Base-by-base conservation (phyloP, 92 coral and sea anemone species). In the Porites rus region DNA sequence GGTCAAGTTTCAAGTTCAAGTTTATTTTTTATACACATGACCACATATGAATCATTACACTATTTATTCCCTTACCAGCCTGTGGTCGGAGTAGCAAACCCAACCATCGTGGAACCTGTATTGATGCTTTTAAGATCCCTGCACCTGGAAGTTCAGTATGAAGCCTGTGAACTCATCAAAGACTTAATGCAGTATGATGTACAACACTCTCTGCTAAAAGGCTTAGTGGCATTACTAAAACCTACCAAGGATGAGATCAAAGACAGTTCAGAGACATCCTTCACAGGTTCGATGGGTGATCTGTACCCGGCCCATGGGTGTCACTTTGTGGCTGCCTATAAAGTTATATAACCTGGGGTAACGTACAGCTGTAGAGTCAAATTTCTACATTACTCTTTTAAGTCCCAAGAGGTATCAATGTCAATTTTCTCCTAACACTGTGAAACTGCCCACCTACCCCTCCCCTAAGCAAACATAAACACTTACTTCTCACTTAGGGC, bases 131-230 rank as follows among this genome's bases (percentile, higher is more conserved):
- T 97, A 54, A 84, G 94, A 72, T 97, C 99, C 6, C 94, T 97
- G n/a, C 99, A 97, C 80, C 88, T 97, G 25, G 99, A 97, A 61
- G 99, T 97, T 13, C 99, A 97, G 88, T 97, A 97, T 62, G 98
- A 95, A 67, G 98, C 99, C 0, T 97, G 97, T 74, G 99, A 97
- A 71, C 94, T 97, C 62, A 97, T 97, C 66, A 95, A 97, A 70
- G 99, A 97, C 70, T 84, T 97, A 28, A 95, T 97, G 96, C 69
- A 86, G 24, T 97, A 97, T 75, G 98, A 93, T 31, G 90, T 95
- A 8, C 91, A 95, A 62, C 88, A 84, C 71, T 87, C 93, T 7
- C 62, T 97, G 67, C 95, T 97, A 1, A 85, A 95, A 84, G 99
- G 99, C 65, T 84, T 95, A 74, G 99, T 95, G 54, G 64, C 92